Evolutionary conservation across 2,888 invertebrate species (phyloP).

Genomic region (Dyspetes luteomarginatus): DNA sequence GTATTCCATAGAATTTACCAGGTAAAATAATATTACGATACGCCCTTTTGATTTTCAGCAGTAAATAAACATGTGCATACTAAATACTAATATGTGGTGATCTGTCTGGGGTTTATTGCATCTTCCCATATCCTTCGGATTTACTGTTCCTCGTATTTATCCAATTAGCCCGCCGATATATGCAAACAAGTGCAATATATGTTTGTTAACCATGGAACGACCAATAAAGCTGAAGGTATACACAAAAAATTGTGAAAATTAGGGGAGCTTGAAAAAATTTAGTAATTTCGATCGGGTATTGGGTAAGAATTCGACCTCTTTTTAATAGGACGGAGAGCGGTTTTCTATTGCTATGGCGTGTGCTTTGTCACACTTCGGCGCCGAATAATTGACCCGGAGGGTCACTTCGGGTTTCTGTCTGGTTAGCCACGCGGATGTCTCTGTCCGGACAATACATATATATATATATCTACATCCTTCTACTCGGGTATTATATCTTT

Average conservation of each 20-base stretch:
- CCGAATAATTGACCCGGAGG: constrained; percentile 35
- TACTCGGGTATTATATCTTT: not conserved
- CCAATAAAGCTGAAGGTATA: constrained; percentile 34
- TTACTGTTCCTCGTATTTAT: constrained; percentile 62
- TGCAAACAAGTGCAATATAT: constrained; percentile 55
- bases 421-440: constrained; percentile 17
- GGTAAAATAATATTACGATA: not conserved
- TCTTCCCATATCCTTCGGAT: constrained; percentile 37
- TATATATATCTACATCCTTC: constrained; percentile 1
- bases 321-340: not conserved
- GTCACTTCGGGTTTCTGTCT: constrained; percentile 21
- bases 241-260: not conserved
- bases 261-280: not conserved
- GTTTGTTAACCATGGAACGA: constrained; percentile 42
- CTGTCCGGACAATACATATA: not conserved
- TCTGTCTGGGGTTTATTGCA: constrained; percentile 39
- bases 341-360: constrained; percentile 1
- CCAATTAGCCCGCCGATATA: constrained; percentile 60
- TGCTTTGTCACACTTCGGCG: constrained; percentile 30
- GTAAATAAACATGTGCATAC: not conserved
- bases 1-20: not conserved
- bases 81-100: constrained; percentile 30
- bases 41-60: not conserved
- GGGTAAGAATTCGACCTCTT: constrained; percentile 12
- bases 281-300: constrained; percentile 28